phyloP scores from a whole-genome alignment of 2,888 invertebrate genomes.

The Tachina fera region DNA sequence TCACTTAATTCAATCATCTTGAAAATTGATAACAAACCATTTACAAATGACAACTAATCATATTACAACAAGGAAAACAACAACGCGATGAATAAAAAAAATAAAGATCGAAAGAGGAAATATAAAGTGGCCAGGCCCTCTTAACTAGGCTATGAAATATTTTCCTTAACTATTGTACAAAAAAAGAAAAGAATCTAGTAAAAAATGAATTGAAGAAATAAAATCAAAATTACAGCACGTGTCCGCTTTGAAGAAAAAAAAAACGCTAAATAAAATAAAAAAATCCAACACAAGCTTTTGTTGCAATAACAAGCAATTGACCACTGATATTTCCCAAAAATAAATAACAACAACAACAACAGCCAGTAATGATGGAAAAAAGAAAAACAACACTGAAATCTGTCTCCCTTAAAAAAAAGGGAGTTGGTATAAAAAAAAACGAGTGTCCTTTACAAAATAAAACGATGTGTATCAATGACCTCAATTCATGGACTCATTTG shows the following conservation, averaged over 20 bases:
- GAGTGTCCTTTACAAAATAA: conserved; percentile 14
- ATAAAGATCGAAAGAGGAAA: conserved; percentile 55
- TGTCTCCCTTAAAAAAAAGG: conserved; percentile 24
- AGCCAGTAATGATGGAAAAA: conserved; percentile 5
- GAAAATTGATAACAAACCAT: conserved; percentile 82
- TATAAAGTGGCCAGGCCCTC: conserved; percentile 37
- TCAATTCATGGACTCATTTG: conserved; percentile 75
- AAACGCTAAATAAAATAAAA: conserved; percentile 3
- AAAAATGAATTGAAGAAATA: conserved; percentile 67
- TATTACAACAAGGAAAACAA: conserved; percentile 60
- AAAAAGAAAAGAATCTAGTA: conserved; percentile 7
- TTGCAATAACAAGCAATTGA: conserved; percentile 73
- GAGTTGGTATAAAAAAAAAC: background rate
- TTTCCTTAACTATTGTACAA: conserved; percentile 19
- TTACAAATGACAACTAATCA: conserved; percentile 80
- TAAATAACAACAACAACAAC: conserved; percentile 27
- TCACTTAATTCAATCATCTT: conserved; percentile 82
- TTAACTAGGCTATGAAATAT: conserved; percentile 68
- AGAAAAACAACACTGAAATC: conserved; percentile 45
- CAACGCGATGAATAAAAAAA: conserved; percentile 37
- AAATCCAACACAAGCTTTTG: conserved; percentile 56
- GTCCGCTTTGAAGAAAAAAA: conserved; percentile 75
- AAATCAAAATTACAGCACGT: conserved; percentile 82
- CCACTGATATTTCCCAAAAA: conserved; percentile 70
- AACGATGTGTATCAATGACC: conserved; percentile 69